Evolutionary conservation across 2,113 vertebrate species (phyloP).

Genomic region (Ailurus styani): DNA sequence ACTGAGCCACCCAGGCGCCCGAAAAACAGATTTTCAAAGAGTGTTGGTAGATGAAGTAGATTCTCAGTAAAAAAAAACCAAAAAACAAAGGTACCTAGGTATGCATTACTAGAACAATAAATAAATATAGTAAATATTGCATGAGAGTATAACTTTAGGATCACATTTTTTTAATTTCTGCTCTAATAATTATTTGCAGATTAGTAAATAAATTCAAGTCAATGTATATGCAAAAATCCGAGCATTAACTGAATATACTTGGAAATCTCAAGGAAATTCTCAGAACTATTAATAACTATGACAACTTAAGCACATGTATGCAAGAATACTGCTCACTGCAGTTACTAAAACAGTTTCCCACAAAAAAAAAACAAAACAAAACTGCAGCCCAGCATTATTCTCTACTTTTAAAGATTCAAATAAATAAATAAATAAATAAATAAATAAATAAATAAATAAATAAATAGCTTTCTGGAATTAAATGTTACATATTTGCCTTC

Average conservation of each 20-base stretch:
- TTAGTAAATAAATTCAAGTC: not conserved
- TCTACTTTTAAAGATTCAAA: not conserved
- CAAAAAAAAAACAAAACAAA: not conserved
- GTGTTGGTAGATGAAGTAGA: not conserved
- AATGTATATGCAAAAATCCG: not conserved
- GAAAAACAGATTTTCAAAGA: not conserved
- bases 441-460: not conserved
- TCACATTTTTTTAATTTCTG: not conserved
- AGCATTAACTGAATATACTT: not conserved
- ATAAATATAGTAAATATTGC: not conserved
- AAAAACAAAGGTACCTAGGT: not conserved
- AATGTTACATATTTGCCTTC: not conserved
- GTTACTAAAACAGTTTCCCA: not conserved
- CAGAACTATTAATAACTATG: constrained; percentile 17
- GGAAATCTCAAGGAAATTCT: constrained; percentile 12
- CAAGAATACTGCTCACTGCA: not conserved
- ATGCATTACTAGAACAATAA: not conserved
- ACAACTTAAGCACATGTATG: not conserved
- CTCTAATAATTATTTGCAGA: not conserved
- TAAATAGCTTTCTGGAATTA: not conserved
- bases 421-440: not conserved
- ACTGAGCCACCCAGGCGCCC: too few relatives aligned
- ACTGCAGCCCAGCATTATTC: not conserved
- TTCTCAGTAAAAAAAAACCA: not conserved
- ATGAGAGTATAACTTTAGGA: not conserved